Conservation (phyloP, 2,797 vertebrate species). For the Huso huso region DNA sequence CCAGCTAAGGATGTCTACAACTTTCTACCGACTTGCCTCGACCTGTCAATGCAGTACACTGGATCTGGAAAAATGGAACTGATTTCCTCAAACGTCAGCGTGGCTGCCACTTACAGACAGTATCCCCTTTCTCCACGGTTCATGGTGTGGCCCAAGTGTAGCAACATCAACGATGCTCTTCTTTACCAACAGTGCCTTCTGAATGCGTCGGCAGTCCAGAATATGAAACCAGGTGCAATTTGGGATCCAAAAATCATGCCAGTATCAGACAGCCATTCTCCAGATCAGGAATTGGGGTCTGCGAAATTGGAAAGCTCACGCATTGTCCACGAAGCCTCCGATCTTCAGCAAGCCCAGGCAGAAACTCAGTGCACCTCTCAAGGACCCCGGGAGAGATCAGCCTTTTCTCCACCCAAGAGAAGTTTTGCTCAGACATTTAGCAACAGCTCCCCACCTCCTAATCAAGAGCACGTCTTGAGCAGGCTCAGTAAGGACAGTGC, state of each 20-base stretch:
- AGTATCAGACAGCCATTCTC: constrained; percentile 57
- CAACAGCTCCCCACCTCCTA: constrained; percentile 43
- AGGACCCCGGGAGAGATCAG: constrained; percentile 69
- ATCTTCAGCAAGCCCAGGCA: constrained; percentile 40
- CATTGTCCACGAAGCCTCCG: constrained; percentile 47
- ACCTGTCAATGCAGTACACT: constrained; percentile 80
- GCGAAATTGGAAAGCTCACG: constrained; percentile 66
- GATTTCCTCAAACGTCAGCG: constrained; percentile 91
- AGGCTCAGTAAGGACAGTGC: constrained; percentile 71
- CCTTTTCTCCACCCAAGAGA: constrained; percentile 81
- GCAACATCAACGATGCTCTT: constrained; percentile 75
- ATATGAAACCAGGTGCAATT: constrained; percentile 70
- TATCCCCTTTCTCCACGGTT: constrained; percentile 78
- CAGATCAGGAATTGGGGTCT: constrained; percentile 52
- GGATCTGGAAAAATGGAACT: constrained; percentile 81
- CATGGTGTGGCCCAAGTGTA: constrained; percentile 83
- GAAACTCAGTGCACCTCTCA: constrained; percentile 51
- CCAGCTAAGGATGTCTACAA: constrained; percentile 74
- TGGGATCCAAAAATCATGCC: constrained; percentile 77
- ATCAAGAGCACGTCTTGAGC: constrained; percentile 57
- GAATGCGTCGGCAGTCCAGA: constrained; percentile 79
- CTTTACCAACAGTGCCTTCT: constrained; percentile 91
- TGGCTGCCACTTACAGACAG: constrained; percentile 88
- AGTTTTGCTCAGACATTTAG: constrained; percentile 67
- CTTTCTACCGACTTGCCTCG: constrained; percentile 77